Percentiles rank a stretch among this genome's conserved stretches.
phyloP scores from a whole-genome alignment of 92 coral and sea anemone genomes.

The Zoanthus solanderi region DNA sequence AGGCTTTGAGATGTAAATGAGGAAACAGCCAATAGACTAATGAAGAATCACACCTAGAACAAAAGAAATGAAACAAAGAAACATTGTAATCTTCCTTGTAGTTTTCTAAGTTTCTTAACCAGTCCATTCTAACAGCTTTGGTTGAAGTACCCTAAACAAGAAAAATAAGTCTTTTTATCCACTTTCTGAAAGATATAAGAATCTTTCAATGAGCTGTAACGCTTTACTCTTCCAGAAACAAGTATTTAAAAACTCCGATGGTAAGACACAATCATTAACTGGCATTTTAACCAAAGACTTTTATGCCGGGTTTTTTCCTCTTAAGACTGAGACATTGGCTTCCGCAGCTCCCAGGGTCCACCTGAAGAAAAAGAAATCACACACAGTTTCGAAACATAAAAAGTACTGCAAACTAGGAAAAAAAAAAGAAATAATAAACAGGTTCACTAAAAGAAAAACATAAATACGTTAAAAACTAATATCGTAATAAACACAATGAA shows the following conservation, averaged over 20 bases:
- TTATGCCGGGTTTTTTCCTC: not conserved
- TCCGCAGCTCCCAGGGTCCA: slow-evolving; percentile 43
- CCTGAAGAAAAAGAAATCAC: not conserved
- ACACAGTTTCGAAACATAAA: not conserved
- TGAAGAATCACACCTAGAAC: too few species aligned
- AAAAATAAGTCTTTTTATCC: too few species aligned
- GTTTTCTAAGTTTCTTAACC: too few species aligned
- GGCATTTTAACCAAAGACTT: not conserved
- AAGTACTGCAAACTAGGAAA: not conserved
- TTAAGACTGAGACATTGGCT: slow-evolving; percentile 38
- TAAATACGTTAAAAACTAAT: not conserved
- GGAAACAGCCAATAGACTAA: too few species aligned
- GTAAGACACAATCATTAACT: not conserved
- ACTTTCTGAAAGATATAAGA: too few species aligned
- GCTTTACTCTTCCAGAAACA: not conserved
- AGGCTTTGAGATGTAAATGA: too few species aligned
- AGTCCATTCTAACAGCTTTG: too few species aligned
- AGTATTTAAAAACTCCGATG: not conserved
- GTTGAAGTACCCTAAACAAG: too few species aligned
- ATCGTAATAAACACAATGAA: too few species aligned
- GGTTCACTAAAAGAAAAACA: not conserved
- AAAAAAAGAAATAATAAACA: not conserved
- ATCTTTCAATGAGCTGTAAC: too few species aligned
- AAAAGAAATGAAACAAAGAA: too few species aligned
- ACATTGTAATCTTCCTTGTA: too few species aligned